Conservation (phyloP, 2,113 vertebrate species). For the Callaeas wilsoni region DNA sequence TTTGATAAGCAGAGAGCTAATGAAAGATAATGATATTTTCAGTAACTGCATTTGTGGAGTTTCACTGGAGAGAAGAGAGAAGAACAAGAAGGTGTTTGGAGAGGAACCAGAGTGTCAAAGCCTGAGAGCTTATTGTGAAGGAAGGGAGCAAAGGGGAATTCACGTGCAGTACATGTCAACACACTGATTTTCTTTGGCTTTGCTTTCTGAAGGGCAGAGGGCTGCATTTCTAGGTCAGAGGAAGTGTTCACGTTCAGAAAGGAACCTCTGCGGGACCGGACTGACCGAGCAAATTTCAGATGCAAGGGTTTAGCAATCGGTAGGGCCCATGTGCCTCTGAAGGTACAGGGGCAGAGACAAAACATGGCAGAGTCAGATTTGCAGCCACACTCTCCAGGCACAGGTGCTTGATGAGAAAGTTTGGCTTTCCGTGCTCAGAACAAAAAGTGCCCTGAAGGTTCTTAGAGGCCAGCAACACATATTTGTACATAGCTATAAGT, state of each 20-base stretch:
- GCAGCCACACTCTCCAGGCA: not conserved
- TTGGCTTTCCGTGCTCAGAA: not conserved
- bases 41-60: not conserved
- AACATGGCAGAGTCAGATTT: not conserved
- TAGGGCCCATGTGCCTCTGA: accelerated
- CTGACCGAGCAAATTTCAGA: not conserved
- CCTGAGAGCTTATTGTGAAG: not conserved
- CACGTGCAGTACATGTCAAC: not conserved
- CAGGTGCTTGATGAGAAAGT: not conserved
- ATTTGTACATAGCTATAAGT: not conserved
- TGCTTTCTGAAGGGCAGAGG: not conserved
- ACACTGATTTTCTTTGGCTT: not conserved
- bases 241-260: not conserved
- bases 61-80: not conserved
- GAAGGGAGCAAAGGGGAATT: not conserved
- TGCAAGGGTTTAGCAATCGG: not conserved
- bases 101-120: not conserved
- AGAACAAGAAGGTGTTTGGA: not conserved
- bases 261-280: not conserved
- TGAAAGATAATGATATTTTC: not conserved
- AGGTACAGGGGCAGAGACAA: not conserved
- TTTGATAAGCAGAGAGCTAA: not conserved
- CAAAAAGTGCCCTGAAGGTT: not conserved
- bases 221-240: not conserved
- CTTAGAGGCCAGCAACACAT: not conserved